Base-by-base conservation (phyloP, 2,888 invertebrate genomes). In the Thera obeliscata region DNA sequence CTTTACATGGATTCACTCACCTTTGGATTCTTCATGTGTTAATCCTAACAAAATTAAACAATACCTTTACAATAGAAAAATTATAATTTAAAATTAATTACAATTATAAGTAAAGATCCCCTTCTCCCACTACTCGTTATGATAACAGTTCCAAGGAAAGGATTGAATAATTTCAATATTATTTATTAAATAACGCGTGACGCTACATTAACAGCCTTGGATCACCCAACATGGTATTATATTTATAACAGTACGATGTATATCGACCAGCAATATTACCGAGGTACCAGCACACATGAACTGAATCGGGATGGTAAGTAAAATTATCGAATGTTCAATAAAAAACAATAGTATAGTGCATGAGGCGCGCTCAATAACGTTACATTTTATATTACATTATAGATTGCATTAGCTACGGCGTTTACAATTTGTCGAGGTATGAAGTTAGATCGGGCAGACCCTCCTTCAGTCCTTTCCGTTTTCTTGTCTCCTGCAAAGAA, bases 381-480 rank as follows among this genome's bases (percentile, higher is more conserved):
- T 90, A 89, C 87, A 90, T 91, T 68, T 57, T 69, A 91, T 91
- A 88, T 90, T 93, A 92, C 90, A 92, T 81, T 84, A 84, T 82
- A 82, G 86, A 89, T 90, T 89, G 86, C 77, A 81, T 89, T 89
- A 87, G 90, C 91, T 91, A 91, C 82, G 85, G 80, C 84, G 85
- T 89, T 98, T 99, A 99, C 97, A 99, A 95, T 95, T 99, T 99
- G 96, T 99, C 99, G 94, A 99, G 95, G 94, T 98, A 99, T 95
- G 98, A 97, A 86, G 96, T 94, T 86, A 99, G 95, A 88, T 98
- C 98, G 84, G 99, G 99, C 79, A 99, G 96, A 90, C 98, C 98
- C 88, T 99, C 99, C 94, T 99, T 99, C 87, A 99, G 95, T 93
- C 99, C 99, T 96, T 99, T 99, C 94, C 99, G 96, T 95, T 99